Conservation (phyloP, 2,113 vertebrate genomes). For the Hippopotamus amphibius region DNA sequence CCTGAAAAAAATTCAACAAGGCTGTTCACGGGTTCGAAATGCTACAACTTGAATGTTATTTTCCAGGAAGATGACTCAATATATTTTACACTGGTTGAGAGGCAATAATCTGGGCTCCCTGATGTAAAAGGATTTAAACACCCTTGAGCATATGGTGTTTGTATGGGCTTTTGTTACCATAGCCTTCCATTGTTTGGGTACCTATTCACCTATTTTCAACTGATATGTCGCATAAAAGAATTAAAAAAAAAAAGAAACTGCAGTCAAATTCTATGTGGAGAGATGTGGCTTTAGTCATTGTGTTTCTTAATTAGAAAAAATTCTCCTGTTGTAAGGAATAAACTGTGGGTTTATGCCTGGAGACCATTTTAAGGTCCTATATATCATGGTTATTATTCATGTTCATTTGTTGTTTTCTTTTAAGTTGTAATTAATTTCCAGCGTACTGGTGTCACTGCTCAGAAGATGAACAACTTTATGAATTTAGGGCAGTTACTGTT, state of each 20-base stretch:
- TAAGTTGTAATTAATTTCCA: constrained; percentile 42
- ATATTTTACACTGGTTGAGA: constrained; percentile 23
- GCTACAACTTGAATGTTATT: constrained; percentile 79
- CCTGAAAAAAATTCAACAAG: constrained; percentile 82
- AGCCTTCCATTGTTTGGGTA: neutral
- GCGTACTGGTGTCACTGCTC: neutral
- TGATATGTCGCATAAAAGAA: constrained; percentile 11
- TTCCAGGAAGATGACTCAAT: constrained; percentile 69
- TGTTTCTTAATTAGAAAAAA: constrained; percentile 50
- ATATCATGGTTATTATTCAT: neutral
- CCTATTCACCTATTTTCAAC: constrained; percentile 53
- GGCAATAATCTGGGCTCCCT: constrained; percentile 35
- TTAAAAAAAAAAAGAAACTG: neutral
- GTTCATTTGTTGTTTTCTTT: constrained; percentile 8
- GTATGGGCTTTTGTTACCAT: neutral
- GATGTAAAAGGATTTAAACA: constrained; percentile 66
- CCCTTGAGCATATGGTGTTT: constrained; percentile 19
- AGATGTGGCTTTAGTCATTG: constrained; percentile 25
- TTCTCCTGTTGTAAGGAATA: constrained; percentile 6
- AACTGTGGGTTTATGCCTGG: neutral
- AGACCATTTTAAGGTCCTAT: constrained; percentile 7
- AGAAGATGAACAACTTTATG: constrained; percentile 28
- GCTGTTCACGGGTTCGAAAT: constrained; percentile 77
- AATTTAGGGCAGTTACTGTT: constrained; percentile 32
- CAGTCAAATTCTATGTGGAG: neutral